phyloP scores from a whole-genome alignment of 2,113 vertebrate genomes.

The Python bivittatus region DNA sequence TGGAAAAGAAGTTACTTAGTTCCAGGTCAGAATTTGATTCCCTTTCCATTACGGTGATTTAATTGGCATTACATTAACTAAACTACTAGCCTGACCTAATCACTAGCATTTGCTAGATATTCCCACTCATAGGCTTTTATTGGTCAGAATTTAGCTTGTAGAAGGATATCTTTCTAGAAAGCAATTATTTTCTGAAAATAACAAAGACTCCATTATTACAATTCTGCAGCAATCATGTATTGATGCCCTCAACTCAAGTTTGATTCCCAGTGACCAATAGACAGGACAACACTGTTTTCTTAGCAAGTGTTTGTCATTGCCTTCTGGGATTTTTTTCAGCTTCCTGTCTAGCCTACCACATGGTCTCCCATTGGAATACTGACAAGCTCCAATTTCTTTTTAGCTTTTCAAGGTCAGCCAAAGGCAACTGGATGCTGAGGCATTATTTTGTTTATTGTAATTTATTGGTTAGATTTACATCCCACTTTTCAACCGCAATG shows the following conservation, averaged over 20 bases:
- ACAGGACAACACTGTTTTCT: neutral
- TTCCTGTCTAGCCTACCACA: neutral
- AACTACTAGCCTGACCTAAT: constrained; percentile 10
- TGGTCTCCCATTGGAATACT: neutral
- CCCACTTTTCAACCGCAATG: neutral
- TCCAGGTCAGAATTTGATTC: neutral
- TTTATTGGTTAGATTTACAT: neutral
- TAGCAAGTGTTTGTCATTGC: neutral
- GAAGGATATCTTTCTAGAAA: constrained; percentile 29
- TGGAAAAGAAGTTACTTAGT: constrained; percentile 1
- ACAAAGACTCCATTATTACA: neutral
- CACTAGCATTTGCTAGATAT: constrained; percentile 50
- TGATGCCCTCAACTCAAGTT: neutral
- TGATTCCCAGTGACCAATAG: neutral
- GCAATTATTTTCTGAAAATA: constrained; percentile 14
- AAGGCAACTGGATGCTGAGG: neutral
- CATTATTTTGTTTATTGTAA: neutral
- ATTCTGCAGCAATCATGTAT: neutral
- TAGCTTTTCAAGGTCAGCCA: neutral
- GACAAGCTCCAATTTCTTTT: neutral
- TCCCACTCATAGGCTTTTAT: constrained; percentile 49
- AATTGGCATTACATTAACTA: constrained; percentile 44
- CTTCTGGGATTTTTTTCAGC: neutral
- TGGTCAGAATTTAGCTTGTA: constrained; percentile 39
- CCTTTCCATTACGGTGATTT: constrained; percentile 43